Conservation (phyloP, 1,140 invertebrate genomes). For the Oedothorax gibbosus region DNA sequence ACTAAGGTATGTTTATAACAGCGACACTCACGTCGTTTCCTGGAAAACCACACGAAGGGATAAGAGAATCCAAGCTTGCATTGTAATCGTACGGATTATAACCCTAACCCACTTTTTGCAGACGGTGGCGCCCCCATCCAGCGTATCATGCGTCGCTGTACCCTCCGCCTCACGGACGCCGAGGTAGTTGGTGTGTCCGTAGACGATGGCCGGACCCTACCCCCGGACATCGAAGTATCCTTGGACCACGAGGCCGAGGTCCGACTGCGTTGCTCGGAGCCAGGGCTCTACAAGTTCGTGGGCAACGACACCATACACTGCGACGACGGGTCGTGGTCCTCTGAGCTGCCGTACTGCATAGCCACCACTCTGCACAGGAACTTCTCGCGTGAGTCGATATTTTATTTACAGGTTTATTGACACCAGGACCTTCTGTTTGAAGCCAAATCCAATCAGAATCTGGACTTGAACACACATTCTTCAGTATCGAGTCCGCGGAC, state of each 20-base stretch:
- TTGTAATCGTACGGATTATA: too few species aligned
- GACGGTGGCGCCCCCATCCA: constrained; percentile 20
- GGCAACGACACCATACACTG: constrained; percentile 78
- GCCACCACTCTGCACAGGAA: constrained; percentile 83
- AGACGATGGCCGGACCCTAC: constrained; percentile 18
- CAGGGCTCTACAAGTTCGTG: constrained; percentile 85
- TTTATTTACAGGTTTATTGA: too few species aligned
- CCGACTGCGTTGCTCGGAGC: constrained; percentile 77
- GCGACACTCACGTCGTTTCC: too few species aligned
- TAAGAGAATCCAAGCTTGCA: too few species aligned
- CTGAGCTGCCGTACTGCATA: constrained; percentile 80
- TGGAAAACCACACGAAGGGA: too few species aligned
- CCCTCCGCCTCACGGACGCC: constrained; percentile 25
- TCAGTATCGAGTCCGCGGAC: too few species aligned
- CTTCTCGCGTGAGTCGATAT: constrained; percentile 76
- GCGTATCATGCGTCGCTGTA: constrained; percentile 34
- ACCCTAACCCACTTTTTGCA: too few species aligned
- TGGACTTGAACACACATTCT: too few species aligned
- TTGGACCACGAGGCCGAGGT: constrained; percentile 39
- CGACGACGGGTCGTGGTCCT: constrained; percentile 82
- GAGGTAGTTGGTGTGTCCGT: constrained; percentile 17
- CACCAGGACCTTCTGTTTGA: too few species aligned
- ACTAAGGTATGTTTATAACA: too few species aligned
- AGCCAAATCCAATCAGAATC: too few species aligned
- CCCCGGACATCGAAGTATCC: constrained; percentile 31